These are phyloP conservation scores for Nymphalis urticae DNA, from an alignment of 2,888 invertebrate species.

Conservation along the genomic window DNA sequence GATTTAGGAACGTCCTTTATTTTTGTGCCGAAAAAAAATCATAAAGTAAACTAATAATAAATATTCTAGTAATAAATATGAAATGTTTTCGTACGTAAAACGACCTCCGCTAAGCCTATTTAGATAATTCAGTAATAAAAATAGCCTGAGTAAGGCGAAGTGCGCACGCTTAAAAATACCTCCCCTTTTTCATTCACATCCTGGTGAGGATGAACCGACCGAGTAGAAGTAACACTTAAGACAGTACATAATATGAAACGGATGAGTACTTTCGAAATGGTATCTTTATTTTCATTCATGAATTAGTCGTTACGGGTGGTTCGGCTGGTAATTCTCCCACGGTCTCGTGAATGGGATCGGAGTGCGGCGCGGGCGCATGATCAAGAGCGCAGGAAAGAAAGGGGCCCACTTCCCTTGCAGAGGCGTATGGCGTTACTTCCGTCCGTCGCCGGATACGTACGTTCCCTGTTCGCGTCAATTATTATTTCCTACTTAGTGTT, in stretches of 20 bases:
- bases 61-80: slow-evolving; percentile 22
- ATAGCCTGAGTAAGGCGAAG: slow-evolving; percentile 53
- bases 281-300: slow-evolving; percentile 70
- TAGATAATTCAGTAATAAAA: slow-evolving; percentile 48
- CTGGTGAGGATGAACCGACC: slow-evolving; percentile 53
- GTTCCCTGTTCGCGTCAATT: slow-evolving; percentile 73
- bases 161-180: slow-evolving; percentile 56
- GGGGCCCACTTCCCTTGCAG: slow-evolving; percentile 74
- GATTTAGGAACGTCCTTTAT: slow-evolving; percentile 34
- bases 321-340: slow-evolving; percentile 69
- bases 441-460: slow-evolving; percentile 68
- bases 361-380: slow-evolving; percentile 43
- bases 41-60: slow-evolving; percentile 29
- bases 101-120: slow-evolving; percentile 33
- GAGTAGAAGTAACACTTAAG: slow-evolving; percentile 50
- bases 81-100: slow-evolving; percentile 16
- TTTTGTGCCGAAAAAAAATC: slow-evolving; percentile 31
- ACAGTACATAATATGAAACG: slow-evolving; percentile 57
- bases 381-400: slow-evolving; percentile 66
- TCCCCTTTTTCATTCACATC: slow-evolving; percentile 56
- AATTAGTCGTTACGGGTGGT: slow-evolving; percentile 64
- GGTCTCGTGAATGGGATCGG: slow-evolving; percentile 62
- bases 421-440: slow-evolving; percentile 74
- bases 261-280: slow-evolving; percentile 49
- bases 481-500: slow-evolving; percentile 75